These are phyloP conservation scores for Clarias batrachus DNA, from an alignment of 2,113 vertebrate genomes.

Conservation along the genomic window DNA sequence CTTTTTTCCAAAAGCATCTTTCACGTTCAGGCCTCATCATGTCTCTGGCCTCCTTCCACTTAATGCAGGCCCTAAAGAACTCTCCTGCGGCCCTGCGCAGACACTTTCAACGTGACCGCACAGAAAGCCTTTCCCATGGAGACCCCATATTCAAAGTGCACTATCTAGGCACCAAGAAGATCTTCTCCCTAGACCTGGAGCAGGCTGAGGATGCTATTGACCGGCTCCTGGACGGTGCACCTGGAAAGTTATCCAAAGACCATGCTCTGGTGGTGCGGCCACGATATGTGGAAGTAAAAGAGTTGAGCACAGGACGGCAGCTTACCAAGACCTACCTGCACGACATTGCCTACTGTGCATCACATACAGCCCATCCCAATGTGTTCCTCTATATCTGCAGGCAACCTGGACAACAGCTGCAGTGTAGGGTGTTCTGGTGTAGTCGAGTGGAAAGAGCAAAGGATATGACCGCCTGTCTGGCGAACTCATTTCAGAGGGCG, in stretches of 20 bases:
- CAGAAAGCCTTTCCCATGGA: conserved; percentile 74
- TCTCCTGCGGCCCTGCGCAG: conserved; percentile 74
- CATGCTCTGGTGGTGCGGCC: conserved; percentile 77
- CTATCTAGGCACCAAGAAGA: conserved; percentile 77
- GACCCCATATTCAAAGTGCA: conserved; percentile 80
- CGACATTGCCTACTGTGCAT: conserved; percentile 78
- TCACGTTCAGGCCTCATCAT: conserved; percentile 52
- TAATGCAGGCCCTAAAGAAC: conserved; percentile 77
- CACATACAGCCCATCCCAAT: conserved; percentile 68
- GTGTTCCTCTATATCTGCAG: conserved; percentile 81
- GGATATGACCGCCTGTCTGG: conserved; percentile 76
- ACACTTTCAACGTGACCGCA: conserved; percentile 72
- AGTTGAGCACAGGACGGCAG: conserved; percentile 77
- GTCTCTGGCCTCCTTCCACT: conserved; percentile 72
- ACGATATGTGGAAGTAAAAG: conserved; percentile 78
- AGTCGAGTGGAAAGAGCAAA: conserved; percentile 71
- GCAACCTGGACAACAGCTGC: conserved; percentile 76
- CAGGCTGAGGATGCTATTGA: conserved; percentile 74
- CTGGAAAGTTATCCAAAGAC: conserved; percentile 71
- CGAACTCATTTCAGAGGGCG: conserved; percentile 74
- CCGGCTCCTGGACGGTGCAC: conserved; percentile 65
- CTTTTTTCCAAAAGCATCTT: background rate
- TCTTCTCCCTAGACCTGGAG: conserved; percentile 76
- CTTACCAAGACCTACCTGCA: conserved; percentile 80
- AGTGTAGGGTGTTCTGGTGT: conserved; percentile 80